phyloP scores from a whole-genome alignment of 2,888 invertebrate species.

The Gortyna flavago region DNA sequence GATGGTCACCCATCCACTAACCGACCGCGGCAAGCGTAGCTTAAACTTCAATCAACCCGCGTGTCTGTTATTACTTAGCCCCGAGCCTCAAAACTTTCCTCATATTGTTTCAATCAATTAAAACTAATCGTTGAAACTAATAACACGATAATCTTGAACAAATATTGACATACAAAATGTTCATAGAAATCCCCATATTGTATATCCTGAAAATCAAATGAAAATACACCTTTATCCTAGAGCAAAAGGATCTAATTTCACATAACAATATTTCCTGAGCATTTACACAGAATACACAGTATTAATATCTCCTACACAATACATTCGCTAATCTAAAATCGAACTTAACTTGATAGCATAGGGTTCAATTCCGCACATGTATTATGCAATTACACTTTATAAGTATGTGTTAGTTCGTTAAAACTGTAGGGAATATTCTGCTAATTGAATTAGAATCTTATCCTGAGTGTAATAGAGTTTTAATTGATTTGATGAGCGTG shows the following conservation, averaged over 20 bases:
- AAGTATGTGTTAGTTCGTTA: conserved; percentile 48
- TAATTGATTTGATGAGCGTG: conserved; percentile 3
- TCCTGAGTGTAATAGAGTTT: not conserved
- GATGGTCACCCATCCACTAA: no score
- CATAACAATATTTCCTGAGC: not conserved
- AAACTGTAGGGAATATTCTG: conserved; percentile 18
- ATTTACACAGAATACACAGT: conserved; percentile 9
- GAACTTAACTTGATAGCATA: not conserved
- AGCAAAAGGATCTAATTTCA: conserved; percentile 2
- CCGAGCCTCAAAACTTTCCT: not conserved
- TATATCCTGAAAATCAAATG: not conserved
- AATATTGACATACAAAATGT: conserved; percentile 17
- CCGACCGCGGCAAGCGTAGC: no score
- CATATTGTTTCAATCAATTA: not conserved
- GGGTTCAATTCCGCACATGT: conserved; percentile 20
- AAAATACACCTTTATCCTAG: not conserved
- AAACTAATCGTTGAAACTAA: conserved; percentile 1
- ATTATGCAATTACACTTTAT: conserved; percentile 49
- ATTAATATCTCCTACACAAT: conserved; percentile 17
- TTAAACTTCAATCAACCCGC: not conserved
- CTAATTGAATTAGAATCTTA: conserved; percentile 45
- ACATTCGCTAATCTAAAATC: conserved; percentile 11
- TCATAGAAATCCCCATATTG: not conserved
- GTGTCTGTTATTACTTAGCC: not conserved
- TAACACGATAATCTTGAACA: not conserved